A percentile compares a stretch with the other conserved stretches of the same genome.
These are phyloP conservation scores for Paracanthobrama guichenoti DNA, from an alignment of 2,113 vertebrate genomes.

Conservation along the genomic window DNA sequence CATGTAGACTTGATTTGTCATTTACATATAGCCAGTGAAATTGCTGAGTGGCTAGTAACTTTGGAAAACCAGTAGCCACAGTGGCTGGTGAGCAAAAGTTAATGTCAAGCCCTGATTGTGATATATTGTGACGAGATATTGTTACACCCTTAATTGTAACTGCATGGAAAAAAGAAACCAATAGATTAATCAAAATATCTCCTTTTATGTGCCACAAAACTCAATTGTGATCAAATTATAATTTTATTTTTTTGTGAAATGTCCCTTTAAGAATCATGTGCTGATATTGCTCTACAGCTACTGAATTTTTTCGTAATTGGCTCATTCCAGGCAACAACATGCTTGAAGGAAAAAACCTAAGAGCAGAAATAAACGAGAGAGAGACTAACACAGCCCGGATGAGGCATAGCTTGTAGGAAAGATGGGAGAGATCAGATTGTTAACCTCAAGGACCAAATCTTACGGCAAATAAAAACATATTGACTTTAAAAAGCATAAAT, in stretches of 20 bases:
- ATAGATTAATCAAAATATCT: neutral
- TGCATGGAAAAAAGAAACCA: neutral
- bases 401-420: slow-evolving; percentile 4
- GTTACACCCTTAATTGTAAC: neutral
- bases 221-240: no score
- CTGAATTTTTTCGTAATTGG: neutral
- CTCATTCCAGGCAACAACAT: slow-evolving; percentile 3
- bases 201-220: neutral
- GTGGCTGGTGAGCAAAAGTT: no score
- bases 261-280: slow-evolving; percentile 11
- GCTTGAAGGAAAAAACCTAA: neutral
- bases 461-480: slow-evolving; percentile 13
- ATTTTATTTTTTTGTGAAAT: neutral
- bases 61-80: no score
- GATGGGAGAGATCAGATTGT: neutral
- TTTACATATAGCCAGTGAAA: no score
- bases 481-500: slow-evolving; percentile 26
- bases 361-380: slow-evolving; percentile 10
- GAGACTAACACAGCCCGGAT: neutral
- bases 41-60: no score
- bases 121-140: no score
- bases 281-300: neutral
- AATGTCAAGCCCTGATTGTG: no score
- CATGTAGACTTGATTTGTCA: no score
- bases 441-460: slow-evolving; percentile 19